A percentile compares a stretch with the other conserved stretches of the same genome.
These are phyloP conservation scores for Andinoacara biseriatus DNA, from an alignment of 2,113 vertebrate genomes.

Conservation along the genomic window DNA sequence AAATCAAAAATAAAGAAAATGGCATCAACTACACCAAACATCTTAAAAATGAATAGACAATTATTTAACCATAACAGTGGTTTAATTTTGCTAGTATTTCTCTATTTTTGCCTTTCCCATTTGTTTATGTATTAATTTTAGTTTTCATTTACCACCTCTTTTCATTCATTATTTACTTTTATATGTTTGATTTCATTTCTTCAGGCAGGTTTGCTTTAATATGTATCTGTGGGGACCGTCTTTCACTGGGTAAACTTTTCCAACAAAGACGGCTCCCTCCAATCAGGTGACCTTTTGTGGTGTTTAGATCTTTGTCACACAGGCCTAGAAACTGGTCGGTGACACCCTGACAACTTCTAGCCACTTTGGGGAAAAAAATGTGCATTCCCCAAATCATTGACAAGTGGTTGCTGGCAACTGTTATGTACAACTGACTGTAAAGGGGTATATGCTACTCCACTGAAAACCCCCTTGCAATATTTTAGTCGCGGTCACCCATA, in stretches of 20 bases:
- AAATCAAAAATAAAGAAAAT: background rate
- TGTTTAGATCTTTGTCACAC: background rate
- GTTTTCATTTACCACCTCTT: background rate
- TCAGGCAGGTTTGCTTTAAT: background rate
- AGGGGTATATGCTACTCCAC: background rate
- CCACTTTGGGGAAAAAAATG: background rate
- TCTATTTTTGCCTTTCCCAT: background rate
- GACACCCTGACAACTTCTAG: background rate
- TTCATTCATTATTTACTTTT: background rate
- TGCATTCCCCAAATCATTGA: background rate
- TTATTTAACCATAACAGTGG: background rate
- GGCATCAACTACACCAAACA: background rate
- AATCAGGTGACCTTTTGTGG: background rate
- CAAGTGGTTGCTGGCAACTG: background rate
- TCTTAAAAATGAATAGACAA: fast-evolving
- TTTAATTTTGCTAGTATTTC: background rate
- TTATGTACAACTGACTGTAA: background rate
- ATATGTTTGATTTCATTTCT: background rate
- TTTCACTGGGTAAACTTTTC: background rate
- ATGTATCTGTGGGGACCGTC: too few relatives aligned
- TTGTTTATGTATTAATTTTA: background rate
- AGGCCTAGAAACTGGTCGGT: background rate
- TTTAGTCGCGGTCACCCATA: too few relatives aligned
- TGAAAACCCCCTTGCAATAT: background rate
- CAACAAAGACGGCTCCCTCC: background rate